Percentiles rank a stretch among this genome's conserved stretches.
Conservation (phyloP, 1,140 invertebrate species). For the Pteromalus puparum region DNA sequence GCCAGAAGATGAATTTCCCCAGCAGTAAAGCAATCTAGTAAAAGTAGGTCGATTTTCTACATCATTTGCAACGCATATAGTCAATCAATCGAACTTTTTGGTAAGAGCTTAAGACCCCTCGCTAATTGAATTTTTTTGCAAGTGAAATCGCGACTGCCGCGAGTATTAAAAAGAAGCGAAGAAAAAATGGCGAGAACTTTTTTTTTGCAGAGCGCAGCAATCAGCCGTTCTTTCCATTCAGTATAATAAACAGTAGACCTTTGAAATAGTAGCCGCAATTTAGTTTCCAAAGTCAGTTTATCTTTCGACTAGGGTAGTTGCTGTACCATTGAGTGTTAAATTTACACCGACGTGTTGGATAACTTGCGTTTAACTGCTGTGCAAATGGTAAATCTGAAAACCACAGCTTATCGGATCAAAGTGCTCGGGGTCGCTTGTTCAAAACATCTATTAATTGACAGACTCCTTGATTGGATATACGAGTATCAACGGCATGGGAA, state of each 20-base stretch:
- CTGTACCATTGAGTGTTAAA: not conserved
- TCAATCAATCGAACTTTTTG: constrained; percentile 26
- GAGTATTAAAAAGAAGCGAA: not conserved
- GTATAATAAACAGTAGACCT: too few relatives aligned
- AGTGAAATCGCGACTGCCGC: too few relatives aligned
- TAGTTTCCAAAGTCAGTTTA: not conserved
- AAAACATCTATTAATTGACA: constrained; percentile 33
- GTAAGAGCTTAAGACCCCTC: not conserved
- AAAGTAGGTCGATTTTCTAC: constrained; percentile 49
- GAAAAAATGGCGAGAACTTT: not conserved
- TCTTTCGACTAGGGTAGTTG: not conserved
- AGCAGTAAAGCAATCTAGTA: constrained; percentile 6
- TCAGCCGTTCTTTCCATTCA: too few relatives aligned
- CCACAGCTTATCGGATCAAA: not conserved
- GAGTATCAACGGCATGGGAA: constrained; percentile 16
- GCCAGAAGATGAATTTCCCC: constrained; percentile 19
- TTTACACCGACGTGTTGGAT: not conserved
- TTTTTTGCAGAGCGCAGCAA: not conserved
- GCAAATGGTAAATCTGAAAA: constrained; percentile 17
- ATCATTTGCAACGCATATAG: constrained; percentile 40
- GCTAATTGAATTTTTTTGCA: constrained; percentile 37
- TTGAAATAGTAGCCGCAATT: not conserved
- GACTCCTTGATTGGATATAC: constrained; percentile 42
- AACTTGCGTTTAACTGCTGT: not conserved
- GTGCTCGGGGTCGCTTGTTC: not conserved